phyloP scores from a whole-genome alignment of 2,888 invertebrate genomes.

The Candidula unifasciata region DNA sequence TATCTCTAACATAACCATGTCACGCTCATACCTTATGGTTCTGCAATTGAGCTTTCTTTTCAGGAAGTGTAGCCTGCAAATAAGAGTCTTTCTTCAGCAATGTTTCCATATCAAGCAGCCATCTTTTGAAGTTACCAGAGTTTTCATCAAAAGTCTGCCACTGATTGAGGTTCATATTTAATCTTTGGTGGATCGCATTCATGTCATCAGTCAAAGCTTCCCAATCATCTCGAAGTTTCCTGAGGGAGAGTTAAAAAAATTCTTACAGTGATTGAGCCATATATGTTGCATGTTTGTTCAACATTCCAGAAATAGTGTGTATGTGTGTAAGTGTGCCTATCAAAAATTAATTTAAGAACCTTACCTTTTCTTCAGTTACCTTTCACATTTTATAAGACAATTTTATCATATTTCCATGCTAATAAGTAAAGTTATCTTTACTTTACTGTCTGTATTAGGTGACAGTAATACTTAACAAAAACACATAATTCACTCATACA shows the following conservation, averaged over 20 bases:
- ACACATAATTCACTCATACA: too few relatives aligned
- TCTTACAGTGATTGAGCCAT: too few relatives aligned
- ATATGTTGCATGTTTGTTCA: too few relatives aligned
- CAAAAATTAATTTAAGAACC: too few relatives aligned
- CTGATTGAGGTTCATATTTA: constrained; percentile 90
- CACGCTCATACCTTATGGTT: constrained; percentile 83
- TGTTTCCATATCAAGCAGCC: constrained; percentile 87
- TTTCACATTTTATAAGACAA: too few relatives aligned
- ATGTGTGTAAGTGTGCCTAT: too few relatives aligned
- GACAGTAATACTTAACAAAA: too few relatives aligned
- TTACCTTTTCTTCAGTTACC: too few relatives aligned
- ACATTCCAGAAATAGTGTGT: too few relatives aligned
- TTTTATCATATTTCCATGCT: too few relatives aligned
- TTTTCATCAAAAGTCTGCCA: constrained; percentile 96
- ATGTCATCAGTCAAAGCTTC: constrained; percentile 81
- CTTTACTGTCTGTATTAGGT: too few relatives aligned
- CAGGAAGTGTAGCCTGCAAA: constrained; percentile 90
- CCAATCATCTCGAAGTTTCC: constrained; percentile 79
- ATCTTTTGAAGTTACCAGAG: constrained; percentile 86
- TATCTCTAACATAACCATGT: neutral
- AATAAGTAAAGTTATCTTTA: too few relatives aligned
- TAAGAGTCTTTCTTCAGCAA: constrained; percentile 88
- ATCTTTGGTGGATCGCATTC: constrained; percentile 88
- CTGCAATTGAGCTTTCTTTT: constrained; percentile 91
- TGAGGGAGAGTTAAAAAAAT: constrained; percentile 18